Percentiles rank a stretch among this genome's conserved stretches.
Evolutionary conservation across 1,140 invertebrate species (phyloP).

Genomic region (Drosophila triauraria): DNA sequence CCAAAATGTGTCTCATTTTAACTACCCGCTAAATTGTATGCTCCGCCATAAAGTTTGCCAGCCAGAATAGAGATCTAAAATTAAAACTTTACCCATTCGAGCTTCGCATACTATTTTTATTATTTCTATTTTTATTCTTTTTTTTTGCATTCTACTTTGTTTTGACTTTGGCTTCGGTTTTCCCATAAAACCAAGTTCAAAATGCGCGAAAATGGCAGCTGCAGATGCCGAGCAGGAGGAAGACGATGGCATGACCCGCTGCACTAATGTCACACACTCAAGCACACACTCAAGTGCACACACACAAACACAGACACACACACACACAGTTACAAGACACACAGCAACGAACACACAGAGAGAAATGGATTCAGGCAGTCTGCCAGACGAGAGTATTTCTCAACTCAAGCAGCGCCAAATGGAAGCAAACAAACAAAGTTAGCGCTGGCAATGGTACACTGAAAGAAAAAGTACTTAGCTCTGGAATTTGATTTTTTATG

Average conservation of each 20-base stretch:
- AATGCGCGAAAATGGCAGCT: slow-evolving; percentile 37
- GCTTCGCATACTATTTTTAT: not conserved
- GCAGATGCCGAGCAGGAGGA: slow-evolving; percentile 10
- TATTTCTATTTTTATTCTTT: not conserved
- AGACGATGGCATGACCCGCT: slow-evolving; percentile 53
- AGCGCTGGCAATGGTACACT: slow-evolving; percentile 25
- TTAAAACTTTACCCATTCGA: slow-evolving; percentile 21
- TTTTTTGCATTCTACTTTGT: slow-evolving; percentile 11
- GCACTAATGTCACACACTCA: slow-evolving; percentile 63
- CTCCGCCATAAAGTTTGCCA: slow-evolving; percentile 1
- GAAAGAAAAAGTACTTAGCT: too few relatives aligned
- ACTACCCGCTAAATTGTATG: not conserved
- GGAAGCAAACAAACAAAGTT: slow-evolving; percentile 72
- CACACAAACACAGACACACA: slow-evolving; percentile 17
- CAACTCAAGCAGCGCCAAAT: slow-evolving; percentile 67
- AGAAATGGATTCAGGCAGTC: slow-evolving; percentile 36
- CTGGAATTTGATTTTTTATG: too few relatives aligned
- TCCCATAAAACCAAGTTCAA: slow-evolving; percentile 51
- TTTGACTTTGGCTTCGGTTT: slow-evolving; percentile 38
- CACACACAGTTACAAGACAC: not conserved
- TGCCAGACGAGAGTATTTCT: slow-evolving; percentile 54
- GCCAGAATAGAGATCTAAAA: slow-evolving; percentile 10
- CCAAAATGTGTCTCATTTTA: not conserved
- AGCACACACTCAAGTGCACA: slow-evolving; percentile 17
- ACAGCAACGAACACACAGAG: slow-evolving; percentile 5